Evolutionary conservation across 2,797 vertebrate species (phyloP).

Genomic region (Protosalanx chinensis): DNA sequence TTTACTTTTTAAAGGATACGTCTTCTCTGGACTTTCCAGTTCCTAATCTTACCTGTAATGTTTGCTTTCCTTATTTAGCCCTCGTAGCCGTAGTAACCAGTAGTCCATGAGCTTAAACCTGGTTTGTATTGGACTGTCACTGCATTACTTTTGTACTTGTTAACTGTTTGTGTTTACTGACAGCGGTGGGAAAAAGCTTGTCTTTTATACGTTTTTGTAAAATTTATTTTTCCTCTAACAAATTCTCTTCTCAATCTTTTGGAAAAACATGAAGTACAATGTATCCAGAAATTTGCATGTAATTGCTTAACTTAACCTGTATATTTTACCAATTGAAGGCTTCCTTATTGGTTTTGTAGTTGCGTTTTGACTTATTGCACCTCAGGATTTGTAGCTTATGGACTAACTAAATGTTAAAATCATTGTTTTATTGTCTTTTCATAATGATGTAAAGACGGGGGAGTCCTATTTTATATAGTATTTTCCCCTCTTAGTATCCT

Average conservation of each 20-base stretch:
- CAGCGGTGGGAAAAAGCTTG: slow-evolving; percentile 72
- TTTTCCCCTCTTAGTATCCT: slow-evolving; percentile 21
- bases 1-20: slow-evolving; percentile 99
- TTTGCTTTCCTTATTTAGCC: slow-evolving; percentile 98
- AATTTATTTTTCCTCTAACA: slow-evolving; percentile 73
- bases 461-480: slow-evolving; percentile 67
- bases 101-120: slow-evolving; percentile 99
- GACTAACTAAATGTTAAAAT: slow-evolving; percentile 78
- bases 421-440: slow-evolving; percentile 68
- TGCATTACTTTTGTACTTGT: slow-evolving; percentile 75
- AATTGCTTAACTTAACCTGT: slow-evolving; percentile 73
- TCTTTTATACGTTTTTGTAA: slow-evolving; percentile 50
- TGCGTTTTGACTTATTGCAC: slow-evolving; percentile 73
- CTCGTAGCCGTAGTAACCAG: slow-evolving; percentile 91
- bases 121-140: slow-evolving; percentile 88
- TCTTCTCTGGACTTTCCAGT: slow-evolving; percentile 99
- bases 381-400: slow-evolving; percentile 92
- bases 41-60: slow-evolving; percentile 97
- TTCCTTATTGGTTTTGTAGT: slow-evolving; percentile 61
- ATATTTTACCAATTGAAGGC: slow-evolving; percentile 61
- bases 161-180: slow-evolving; percentile 74
- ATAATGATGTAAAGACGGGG: slow-evolving; percentile 76
- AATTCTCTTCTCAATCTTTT: slow-evolving; percentile 72
- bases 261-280: slow-evolving; percentile 61
- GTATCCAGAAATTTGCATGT: slow-evolving; percentile 73